Base-by-base conservation (phyloP, 2,888 invertebrate genomes). In the Ctenicera cuprea region DNA sequence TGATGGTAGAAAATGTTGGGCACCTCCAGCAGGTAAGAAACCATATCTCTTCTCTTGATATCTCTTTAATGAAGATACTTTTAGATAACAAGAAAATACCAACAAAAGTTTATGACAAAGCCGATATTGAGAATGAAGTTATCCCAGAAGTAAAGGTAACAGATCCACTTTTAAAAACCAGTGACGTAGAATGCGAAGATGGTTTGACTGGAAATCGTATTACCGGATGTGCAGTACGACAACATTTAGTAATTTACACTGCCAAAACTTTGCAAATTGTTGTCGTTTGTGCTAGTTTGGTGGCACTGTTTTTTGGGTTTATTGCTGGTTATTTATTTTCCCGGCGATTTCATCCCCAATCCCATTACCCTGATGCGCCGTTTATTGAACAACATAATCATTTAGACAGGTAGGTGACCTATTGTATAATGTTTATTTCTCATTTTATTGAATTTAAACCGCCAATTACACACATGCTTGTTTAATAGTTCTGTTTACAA, bases 321-420 rank as follows among this genome's bases (percentile, higher is more conserved):
- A 91, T 94, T 77, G 93, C 94, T 76, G 96, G 96, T 45, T 96
- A 94, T 85, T 91, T 94, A 82, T 94, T 95, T 86, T 94, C 95
- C 30, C 90, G 93, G 84, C 90, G 93, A 88, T 92, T 94, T 89
- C 93, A 93, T 81, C 81, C 83, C 61, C 92, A 92, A 77, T 91
- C 92, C 83, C 91, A 92, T 82, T 92, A 93, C 84, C 92, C 93
- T 82, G 92, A 93, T 84, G 91, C 93, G 80, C 92, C 94, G 78
- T 92, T 92, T 87, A 91, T 91, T 86, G 94, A 94, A 88, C 93
- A 94, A 88, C 92, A 93, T 84, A 94, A 94, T 86, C 94, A 93
- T 86, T 88, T 94, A 82, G 94, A 94, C 86, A 91, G 92, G 92
- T 92, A 87, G 78, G 81, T 78, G 43, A 20, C 26, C 26, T 22